Evolutionary conservation across 2,888 invertebrate genomes (phyloP).

Genomic region (Drosophila conformis): DNA sequence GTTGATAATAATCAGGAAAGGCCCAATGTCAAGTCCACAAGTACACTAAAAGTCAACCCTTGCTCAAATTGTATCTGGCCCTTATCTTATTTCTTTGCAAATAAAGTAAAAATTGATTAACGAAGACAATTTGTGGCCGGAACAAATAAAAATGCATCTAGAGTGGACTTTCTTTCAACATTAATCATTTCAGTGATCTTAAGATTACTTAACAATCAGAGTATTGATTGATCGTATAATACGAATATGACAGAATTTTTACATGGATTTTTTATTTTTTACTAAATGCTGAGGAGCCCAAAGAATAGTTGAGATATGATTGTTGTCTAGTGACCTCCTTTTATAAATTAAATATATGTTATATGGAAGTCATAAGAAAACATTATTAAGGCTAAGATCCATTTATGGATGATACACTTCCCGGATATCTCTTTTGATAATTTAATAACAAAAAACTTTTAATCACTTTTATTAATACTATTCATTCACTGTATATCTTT

Average conservation of each 20-base stretch:
- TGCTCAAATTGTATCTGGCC: not conserved
- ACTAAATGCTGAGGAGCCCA: not conserved
- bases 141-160: conserved; percentile 27
- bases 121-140: conserved; percentile 17
- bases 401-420: not conserved
- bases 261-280: not conserved
- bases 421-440: not conserved
- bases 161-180: conserved; percentile 18
- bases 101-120: conserved; percentile 41
- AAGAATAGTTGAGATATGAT: not conserved
- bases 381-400: not conserved
- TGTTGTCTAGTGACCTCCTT: not conserved
- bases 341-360: not conserved
- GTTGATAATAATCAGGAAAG: conserved; percentile 30
- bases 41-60: conserved; percentile 13
- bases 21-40: conserved; percentile 33
- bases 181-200: conserved; percentile 41
- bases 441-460: not conserved
- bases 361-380: not conserved
- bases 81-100: conserved; percentile 71
- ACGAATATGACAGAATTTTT: not conserved
- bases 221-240: conserved; percentile 2
- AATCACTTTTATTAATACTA: not conserved
- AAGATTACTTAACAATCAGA: conserved; percentile 8
- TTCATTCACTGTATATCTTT: not conserved